Base-by-base conservation (phyloP, 2,888 invertebrate species). In the Tenthredo mesomela region DNA sequence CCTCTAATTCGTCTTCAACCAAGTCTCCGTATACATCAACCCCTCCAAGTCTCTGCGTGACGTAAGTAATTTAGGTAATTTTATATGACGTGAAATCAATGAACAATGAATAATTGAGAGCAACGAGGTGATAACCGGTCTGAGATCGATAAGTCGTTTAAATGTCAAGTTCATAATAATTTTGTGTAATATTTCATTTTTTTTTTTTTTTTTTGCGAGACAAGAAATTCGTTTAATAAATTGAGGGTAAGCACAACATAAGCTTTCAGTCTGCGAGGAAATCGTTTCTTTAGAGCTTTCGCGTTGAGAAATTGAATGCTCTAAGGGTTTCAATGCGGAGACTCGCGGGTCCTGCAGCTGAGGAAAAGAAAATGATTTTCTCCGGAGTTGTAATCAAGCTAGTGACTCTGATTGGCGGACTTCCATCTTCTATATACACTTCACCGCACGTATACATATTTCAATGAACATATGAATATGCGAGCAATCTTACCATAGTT, bases 1-100 rank as follows among this genome's bases (percentile, higher is more conserved):
- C 96, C 43, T 96, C 96, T 9, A 91, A 92, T 80, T 94, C 94
- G 54, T 93, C 94, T 84, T 95, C 94, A 85, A 94, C 92, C 61
- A 94, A 94, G n/a, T 94, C 94, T 58, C 93, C 93, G 84, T 92
- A 93, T 65, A 91, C 90, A 75, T 82, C 67, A 67, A 50, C 82
- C 18, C 82, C 82, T 43, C 82, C 82, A 40, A 82, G 82, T 82
- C 67, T 82, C 82, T 82, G 70, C 7, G 40, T 80, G 77, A 77
- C 77, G 77, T 77, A 33, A 54, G 54, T 18, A 3, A 54, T 77
- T 50, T 77, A 50, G 77, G 29, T 43, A 73, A 21, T 33, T 29
- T 29, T 77, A n/a, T 9, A 77, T 33, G 18, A 50, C 29, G 77
- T 77, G 77, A 50, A 50, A 50, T 54, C 33, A 33, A 77, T 77